phyloP scores from a whole-genome alignment of 2,113 vertebrate species.

The Myotis lucifugus region DNA sequence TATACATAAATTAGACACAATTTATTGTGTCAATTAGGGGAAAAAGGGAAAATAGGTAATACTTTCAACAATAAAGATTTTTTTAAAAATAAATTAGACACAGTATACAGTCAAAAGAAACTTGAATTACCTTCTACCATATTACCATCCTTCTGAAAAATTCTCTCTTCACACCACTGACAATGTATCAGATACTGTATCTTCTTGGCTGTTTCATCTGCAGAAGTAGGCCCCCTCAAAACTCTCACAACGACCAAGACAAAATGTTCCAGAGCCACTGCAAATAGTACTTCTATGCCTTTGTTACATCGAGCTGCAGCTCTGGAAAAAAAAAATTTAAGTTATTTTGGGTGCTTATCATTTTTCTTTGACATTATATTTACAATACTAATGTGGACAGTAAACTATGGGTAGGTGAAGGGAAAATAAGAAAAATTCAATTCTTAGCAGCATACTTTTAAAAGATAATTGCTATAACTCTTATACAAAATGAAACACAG shows the following conservation, averaged over 20 bases:
- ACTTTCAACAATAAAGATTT: too few relatives aligned
- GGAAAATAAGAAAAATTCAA: constrained; percentile 18
- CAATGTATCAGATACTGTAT: constrained; percentile 94
- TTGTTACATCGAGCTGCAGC: constrained; percentile 97
- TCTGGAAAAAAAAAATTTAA: constrained; percentile 78
- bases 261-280: constrained; percentile 96
- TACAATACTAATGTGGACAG: background rate
- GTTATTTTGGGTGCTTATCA: background rate
- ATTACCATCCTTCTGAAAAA: constrained; percentile 92
- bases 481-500: background rate
- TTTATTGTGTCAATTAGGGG: too few relatives aligned
- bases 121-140: constrained; percentile 92
- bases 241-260: constrained; percentile 96
- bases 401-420: background rate
- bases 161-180: constrained; percentile 98
- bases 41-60: too few relatives aligned
- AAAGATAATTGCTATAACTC: background rate
- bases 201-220: constrained; percentile 92
- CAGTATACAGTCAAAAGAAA: background rate
- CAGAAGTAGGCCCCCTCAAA: constrained; percentile 91
- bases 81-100: too few relatives aligned
- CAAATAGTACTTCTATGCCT: constrained; percentile 95
- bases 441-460: constrained; percentile 28
- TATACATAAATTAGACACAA: background rate
- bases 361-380: background rate